These are phyloP conservation scores for Nomada goodeniana DNA, from an alignment of 2,888 invertebrate genomes.

Conservation along the genomic window DNA sequence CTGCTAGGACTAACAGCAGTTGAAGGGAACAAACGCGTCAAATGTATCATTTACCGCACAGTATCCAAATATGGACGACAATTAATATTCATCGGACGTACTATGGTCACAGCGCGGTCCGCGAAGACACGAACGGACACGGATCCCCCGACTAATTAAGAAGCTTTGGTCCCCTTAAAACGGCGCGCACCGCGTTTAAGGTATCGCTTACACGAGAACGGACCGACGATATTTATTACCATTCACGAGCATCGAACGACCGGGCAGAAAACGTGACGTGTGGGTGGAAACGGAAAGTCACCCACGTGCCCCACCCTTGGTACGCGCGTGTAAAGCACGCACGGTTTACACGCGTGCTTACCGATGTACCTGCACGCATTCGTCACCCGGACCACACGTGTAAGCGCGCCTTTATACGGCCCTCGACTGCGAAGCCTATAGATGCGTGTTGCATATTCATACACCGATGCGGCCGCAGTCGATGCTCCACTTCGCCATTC, in stretches of 20 bases:
- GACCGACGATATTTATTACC: constrained; percentile 64
- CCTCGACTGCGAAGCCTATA: constrained; percentile 51
- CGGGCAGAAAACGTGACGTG: constrained; percentile 61
- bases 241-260: constrained; percentile 49
- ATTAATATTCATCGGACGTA: constrained; percentile 50
- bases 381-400: constrained; percentile 65
- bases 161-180: constrained; percentile 42
- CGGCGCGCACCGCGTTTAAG: constrained; percentile 30
- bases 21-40: constrained; percentile 1
- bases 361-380: constrained; percentile 67
- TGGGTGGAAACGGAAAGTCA: constrained; percentile 79
- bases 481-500: constrained; percentile 75
- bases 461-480: constrained; percentile 48
- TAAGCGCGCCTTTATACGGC: constrained; percentile 60
- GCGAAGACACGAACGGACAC: not conserved
- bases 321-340: constrained; percentile 65
- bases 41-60: constrained; percentile 8
- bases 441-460: constrained; percentile 77
- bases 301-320: constrained; percentile 77
- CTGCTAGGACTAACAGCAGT: not conserved
- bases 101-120: not conserved
- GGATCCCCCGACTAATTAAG: constrained; percentile 58
- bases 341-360: constrained; percentile 66
- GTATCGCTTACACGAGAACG: constrained; percentile 42
- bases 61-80: constrained; percentile 6